Evolutionary conservation across 2,113 vertebrate genomes (phyloP).

Genomic region (Chionomys nivalis): DNA sequence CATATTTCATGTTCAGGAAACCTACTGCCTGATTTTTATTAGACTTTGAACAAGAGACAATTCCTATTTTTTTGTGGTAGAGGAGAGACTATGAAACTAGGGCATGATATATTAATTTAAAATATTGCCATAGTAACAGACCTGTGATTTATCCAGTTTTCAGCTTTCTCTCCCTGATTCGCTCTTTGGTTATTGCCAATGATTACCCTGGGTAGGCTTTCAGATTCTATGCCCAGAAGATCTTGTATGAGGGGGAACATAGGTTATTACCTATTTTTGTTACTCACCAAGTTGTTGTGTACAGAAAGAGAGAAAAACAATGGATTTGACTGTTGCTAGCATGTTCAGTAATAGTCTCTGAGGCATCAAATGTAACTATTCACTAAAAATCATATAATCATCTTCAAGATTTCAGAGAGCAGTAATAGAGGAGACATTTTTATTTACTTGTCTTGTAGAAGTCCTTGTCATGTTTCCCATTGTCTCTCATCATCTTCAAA

Average conservation of each 20-base stretch:
- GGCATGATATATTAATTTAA: conserved; percentile 64
- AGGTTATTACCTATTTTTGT: conserved; percentile 40
- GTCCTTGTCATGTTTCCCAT: conserved; percentile 2
- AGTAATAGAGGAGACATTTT: neutral
- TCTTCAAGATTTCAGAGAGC: neutral
- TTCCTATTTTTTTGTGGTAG: conserved; percentile 14
- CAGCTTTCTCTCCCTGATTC: conserved; percentile 35
- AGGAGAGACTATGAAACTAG: conserved; percentile 42
- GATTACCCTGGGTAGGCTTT: neutral
- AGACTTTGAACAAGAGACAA: conserved; percentile 57
- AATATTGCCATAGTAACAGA: conserved; percentile 60
- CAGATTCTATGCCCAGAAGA: neutral
- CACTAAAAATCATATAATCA: conserved; percentile 8
- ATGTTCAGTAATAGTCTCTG: conserved; percentile 28
- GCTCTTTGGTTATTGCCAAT: conserved; percentile 10
- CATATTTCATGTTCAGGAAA: conserved; percentile 66
- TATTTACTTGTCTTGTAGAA: conserved; percentile 44
- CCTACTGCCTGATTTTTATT: conserved; percentile 68
- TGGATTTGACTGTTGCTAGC: neutral
- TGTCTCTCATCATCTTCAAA: conserved; percentile 51
- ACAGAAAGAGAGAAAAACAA: conserved; percentile 38
- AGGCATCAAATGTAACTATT: conserved; percentile 43
- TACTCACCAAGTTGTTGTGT: neutral
- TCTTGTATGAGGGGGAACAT: conserved; percentile 15
- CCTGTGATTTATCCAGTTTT: conserved; percentile 1